phyloP scores from a whole-genome alignment of 2,888 invertebrate species.

The Volucella bombylans region DNA sequence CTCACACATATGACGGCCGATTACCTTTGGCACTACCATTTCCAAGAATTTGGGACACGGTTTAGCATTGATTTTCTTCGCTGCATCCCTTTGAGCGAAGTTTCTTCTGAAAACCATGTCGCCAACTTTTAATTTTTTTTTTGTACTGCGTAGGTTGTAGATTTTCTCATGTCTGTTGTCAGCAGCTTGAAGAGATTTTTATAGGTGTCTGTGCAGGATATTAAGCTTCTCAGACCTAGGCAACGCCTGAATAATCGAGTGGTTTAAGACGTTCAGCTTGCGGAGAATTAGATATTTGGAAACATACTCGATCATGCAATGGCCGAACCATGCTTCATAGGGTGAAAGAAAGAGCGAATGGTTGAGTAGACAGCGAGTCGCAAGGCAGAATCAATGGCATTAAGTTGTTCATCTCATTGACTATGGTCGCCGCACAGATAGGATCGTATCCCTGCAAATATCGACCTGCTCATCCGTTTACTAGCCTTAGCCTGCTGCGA shows the following conservation, averaged over 20 bases:
- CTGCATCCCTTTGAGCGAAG: neutral
- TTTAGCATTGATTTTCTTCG: neutral
- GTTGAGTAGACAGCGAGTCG: neutral
- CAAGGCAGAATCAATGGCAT: constrained; percentile 4
- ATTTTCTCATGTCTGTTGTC: neutral
- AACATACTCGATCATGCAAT: constrained; percentile 14
- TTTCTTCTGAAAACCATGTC: neutral
- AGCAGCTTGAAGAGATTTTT: neutral
- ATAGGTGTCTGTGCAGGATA: neutral
- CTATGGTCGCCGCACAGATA: too few relatives aligned
- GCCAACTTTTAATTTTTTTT: neutral
- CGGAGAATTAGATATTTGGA: neutral
- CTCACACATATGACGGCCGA: too few relatives aligned
- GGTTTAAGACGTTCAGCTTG: too few relatives aligned
- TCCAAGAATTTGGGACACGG: neutral
- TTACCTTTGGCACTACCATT: neutral
- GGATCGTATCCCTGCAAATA: too few relatives aligned
- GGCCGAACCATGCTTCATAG: constrained; percentile 23
- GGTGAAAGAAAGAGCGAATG: too few relatives aligned
- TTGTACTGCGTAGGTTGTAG: neutral
- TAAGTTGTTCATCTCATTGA: constrained; percentile 1
- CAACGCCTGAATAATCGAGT: neutral
- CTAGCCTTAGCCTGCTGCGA: too few relatives aligned
- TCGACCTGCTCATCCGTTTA: too few relatives aligned
- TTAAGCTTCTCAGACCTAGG: neutral